Percentiles rank a stretch among this genome's conserved stretches.
Conservation (phyloP, 2,113 vertebrate genomes). For the Scopus umbretta region DNA sequence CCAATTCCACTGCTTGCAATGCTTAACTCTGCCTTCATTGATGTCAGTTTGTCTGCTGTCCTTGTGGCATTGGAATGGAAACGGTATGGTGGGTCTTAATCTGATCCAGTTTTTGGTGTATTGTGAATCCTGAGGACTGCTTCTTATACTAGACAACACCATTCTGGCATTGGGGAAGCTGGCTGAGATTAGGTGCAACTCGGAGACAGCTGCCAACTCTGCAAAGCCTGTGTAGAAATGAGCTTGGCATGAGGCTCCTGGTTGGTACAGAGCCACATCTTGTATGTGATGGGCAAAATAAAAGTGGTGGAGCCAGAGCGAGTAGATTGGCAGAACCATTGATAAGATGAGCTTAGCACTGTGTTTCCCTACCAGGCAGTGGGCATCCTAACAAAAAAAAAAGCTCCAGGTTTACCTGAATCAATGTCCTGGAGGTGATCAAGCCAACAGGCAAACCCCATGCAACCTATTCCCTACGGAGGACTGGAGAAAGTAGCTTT, state of each 20-base stretch:
- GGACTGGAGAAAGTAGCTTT: slow-evolving; percentile 30
- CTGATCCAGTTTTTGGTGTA: not conserved
- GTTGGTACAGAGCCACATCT: not conserved
- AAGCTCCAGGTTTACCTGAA: not conserved
- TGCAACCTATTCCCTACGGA: not conserved
- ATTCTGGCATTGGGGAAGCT: not conserved
- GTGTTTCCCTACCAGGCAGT: not conserved
- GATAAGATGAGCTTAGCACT: not conserved
- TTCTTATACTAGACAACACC: not conserved
- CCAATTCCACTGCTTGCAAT: not conserved
- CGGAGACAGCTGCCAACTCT: not conserved
- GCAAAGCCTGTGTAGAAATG: not conserved
- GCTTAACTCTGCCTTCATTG: not conserved
- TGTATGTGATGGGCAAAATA: not conserved
- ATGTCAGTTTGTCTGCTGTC: not conserved
- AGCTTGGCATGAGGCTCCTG: not conserved
- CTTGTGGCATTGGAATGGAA: not conserved
- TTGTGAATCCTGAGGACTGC: not conserved
- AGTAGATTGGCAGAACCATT: not conserved
- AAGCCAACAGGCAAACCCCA: not conserved
- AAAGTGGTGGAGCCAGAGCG: not conserved
- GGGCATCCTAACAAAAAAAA: not conserved
- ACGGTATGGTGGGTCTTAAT: not conserved
- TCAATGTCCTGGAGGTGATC: not conserved
- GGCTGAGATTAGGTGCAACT: not conserved